Base-by-base conservation (phyloP, 2,113 vertebrate species). In the Toxostoma redivivum region DNA sequence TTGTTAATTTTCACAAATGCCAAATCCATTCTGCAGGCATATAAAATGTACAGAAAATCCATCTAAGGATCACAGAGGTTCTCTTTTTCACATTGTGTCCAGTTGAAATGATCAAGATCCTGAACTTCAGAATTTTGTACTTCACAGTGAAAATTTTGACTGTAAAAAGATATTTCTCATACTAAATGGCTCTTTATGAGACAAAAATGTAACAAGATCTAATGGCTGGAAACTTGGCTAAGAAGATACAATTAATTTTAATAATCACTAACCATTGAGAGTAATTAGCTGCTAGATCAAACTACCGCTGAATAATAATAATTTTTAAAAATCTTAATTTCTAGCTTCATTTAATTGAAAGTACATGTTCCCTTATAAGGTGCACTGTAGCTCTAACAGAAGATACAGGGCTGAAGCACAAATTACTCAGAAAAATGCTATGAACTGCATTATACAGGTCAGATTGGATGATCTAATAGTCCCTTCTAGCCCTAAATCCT, bases 1-100 rank as follows among this genome's bases (percentile, higher is more conserved):
- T 91, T 61, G 51, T 88, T 81, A 79, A 84, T 96, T 91, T 97
- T 64, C 54, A 79, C 53, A 91, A 89, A 89, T 53, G 61, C 48
- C 47, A 79, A 60, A 56, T 69, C 22, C 4, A 0, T 67, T 94
- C 69, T 56, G 20, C 37, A 51, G 40, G 48, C 65, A 67, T 54
- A 83, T 70, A 74, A 80, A 66, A 76, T 3, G 31, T 71, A 45
- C 37, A 74, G 69, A 60, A 71, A 82, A 92, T 67, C 15, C 25
- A 77, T 57, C n/a, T 74, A 56, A 85, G 31, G 45, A 82, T 37
- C 25, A 54, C 33, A 78, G 38, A 62, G 11, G 2, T 74, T 67
- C 33, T 80, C 30, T 61, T 67, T 17, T 81, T 44, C 19, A 12
- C 27, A 37, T 60, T 64, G 53, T 45, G 18, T 58, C 61, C 48